Percentiles rank a stretch among this genome's conserved stretches.
phyloP scores from a whole-genome alignment of 2,113 vertebrate genomes.

The Ailuropoda melanoleuca region DNA sequence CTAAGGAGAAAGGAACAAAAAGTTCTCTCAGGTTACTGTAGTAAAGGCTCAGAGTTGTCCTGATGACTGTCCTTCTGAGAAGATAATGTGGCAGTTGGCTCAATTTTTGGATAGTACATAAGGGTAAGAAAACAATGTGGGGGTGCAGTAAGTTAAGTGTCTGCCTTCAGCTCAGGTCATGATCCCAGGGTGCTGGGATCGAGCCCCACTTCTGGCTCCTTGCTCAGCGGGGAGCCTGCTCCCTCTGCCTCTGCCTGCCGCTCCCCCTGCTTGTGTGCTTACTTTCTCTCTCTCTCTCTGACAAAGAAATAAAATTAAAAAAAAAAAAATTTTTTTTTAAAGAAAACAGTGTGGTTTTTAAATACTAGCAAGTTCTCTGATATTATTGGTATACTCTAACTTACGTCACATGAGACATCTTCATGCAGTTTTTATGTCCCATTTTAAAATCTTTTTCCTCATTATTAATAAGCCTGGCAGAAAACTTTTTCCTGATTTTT shows the following conservation, averaged over 20 bases:
- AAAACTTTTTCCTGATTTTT: background rate
- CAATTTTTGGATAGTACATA: background rate
- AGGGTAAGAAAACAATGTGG: background rate
- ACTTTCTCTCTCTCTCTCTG: too few species aligned
- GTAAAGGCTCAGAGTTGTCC: accelerated
- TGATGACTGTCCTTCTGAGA: background rate
- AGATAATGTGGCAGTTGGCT: background rate
- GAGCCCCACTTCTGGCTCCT: too few species aligned
- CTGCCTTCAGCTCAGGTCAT: too few species aligned
- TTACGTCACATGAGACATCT: background rate
- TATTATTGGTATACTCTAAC: background rate
- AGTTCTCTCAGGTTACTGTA: background rate
- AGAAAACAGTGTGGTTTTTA: slow-evolving; percentile 13
- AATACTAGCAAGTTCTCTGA: background rate
- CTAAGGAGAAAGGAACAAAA: background rate
- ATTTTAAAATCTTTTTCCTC: slow-evolving; percentile 7
- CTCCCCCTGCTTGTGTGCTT: too few species aligned
- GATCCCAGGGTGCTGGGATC: too few species aligned
- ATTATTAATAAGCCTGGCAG: background rate
- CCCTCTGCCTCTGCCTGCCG: too few species aligned
- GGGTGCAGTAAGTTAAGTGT: too few species aligned
- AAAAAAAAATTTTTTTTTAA: background rate
- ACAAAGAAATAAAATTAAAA: too few species aligned
- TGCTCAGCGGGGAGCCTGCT: too few species aligned
- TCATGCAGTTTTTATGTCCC: background rate